Evolutionary conservation across 2,113 vertebrate species (phyloP).

Genomic region (Rhea pennata): DNA sequence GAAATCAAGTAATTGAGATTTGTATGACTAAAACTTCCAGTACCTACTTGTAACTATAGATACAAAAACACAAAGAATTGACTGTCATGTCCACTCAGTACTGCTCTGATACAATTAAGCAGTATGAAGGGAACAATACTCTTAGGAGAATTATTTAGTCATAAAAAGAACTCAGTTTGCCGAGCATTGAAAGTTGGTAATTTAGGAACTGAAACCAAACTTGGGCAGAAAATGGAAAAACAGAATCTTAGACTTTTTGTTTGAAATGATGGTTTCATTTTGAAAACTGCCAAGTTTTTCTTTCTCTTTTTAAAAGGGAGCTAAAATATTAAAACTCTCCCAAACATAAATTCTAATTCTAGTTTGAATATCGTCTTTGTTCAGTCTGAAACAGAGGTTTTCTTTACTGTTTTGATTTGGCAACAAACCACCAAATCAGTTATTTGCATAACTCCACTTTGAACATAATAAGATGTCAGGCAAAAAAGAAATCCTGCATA

Average conservation of each 20-base stretch:
- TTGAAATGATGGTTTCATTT: not conserved
- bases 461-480: constrained; percentile 1
- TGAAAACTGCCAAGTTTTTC: not conserved
- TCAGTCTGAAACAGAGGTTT: not conserved
- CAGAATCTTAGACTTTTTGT: not conserved
- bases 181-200: not conserved
- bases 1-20: not conserved
- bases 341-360: not conserved
- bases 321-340: not conserved
- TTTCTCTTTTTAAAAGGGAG: not conserved
- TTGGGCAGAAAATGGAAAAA: not conserved
- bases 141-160: not conserved
- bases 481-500: not conserved
- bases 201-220: not conserved
- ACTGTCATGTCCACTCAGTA: not conserved
- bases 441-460: constrained; percentile 17
- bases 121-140: not conserved
- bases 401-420: constrained; percentile 9
- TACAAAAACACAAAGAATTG: not conserved
- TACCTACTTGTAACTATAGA: not conserved
- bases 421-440: not conserved
- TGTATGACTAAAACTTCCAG: not conserved
- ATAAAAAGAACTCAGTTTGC: not conserved
- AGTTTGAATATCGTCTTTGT: not conserved
- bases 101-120: not conserved